These are phyloP conservation scores for Eudasyphora cyanicolor DNA, from an alignment of 2,888 invertebrate species.

Conservation along the genomic window DNA sequence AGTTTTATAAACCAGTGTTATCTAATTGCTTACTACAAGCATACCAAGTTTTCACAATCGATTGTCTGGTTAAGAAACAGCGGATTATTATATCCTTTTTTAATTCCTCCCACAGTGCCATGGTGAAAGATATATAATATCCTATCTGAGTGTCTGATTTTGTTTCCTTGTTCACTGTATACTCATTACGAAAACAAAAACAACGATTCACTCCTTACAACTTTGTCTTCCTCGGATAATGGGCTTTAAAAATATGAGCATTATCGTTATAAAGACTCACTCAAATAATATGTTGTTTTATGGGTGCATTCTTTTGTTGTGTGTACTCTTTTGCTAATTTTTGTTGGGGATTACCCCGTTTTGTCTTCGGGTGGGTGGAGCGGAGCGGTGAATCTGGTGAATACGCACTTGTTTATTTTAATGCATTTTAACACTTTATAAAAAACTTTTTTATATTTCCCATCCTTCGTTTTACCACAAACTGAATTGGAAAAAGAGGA, in stretches of 20 bases:
- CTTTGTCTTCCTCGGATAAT: conserved; percentile 4
- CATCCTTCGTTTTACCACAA: conserved; percentile 4
- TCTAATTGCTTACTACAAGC: too few species aligned
- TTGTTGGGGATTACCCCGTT: background rate
- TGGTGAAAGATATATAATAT: too few species aligned
- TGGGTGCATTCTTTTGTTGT: background rate
- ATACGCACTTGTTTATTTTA: conserved; percentile 34
- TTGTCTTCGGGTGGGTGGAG: background rate
- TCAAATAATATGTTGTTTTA: conserved; percentile 38
- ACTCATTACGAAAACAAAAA: background rate
- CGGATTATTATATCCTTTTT: too few species aligned
- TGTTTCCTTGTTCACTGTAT: too few species aligned
- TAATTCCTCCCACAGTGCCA: too few species aligned
- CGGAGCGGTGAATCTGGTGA: too few species aligned
- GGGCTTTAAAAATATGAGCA: conserved; percentile 38
- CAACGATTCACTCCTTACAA: background rate
- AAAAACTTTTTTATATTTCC: conserved; percentile 34
- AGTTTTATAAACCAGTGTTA: too few species aligned
- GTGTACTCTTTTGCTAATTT: background rate
- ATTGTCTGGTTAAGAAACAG: too few species aligned
- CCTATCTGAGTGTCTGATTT: too few species aligned
- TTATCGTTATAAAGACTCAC: conserved; percentile 33
- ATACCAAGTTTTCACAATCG: too few species aligned
- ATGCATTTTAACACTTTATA: conserved; percentile 50
- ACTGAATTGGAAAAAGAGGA: background rate